Conservation (phyloP, 2,888 invertebrate species). For the Norana najaformis region DNA sequence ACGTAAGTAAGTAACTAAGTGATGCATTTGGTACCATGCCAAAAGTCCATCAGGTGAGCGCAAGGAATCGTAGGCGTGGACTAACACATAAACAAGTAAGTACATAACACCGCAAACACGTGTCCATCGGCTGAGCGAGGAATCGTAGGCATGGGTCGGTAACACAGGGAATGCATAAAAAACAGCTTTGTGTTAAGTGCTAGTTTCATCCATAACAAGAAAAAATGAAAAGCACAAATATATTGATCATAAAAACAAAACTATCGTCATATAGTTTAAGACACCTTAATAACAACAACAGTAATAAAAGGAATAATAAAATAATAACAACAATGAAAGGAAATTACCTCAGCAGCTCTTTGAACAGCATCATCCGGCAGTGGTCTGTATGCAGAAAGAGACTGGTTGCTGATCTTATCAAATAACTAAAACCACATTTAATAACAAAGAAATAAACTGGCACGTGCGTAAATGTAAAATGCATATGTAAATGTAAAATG, state of each 20-base stretch:
- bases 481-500: background rate
- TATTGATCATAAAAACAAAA: background rate
- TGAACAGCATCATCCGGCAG: slow-evolving; percentile 1
- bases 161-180: too few relatives aligned
- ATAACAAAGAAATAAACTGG: background rate
- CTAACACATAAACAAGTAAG: too few relatives aligned
- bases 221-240: background rate
- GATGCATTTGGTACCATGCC: too few relatives aligned
- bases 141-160: too few relatives aligned
- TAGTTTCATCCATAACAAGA: too few relatives aligned
- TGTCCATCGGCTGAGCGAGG: too few relatives aligned
- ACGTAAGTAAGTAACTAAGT: too few relatives aligned
- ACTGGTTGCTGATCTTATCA: slow-evolving; percentile 15
- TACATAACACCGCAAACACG: too few relatives aligned
- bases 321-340: background rate
- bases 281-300: background rate
- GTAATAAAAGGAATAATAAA: background rate
- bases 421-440: background rate
- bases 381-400: background rate
- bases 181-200: too few relatives aligned
- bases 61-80: too few relatives aligned
- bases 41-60: too few relatives aligned
- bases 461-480: background rate
- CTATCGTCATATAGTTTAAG: background rate
- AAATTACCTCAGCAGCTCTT: slow-evolving; percentile 17